Percentiles rank a stretch among this genome's conserved stretches.
These are phyloP conservation scores for Tineola bisselliella DNA, from an alignment of 2,888 invertebrate genomes.

Conservation along the genomic window DNA sequence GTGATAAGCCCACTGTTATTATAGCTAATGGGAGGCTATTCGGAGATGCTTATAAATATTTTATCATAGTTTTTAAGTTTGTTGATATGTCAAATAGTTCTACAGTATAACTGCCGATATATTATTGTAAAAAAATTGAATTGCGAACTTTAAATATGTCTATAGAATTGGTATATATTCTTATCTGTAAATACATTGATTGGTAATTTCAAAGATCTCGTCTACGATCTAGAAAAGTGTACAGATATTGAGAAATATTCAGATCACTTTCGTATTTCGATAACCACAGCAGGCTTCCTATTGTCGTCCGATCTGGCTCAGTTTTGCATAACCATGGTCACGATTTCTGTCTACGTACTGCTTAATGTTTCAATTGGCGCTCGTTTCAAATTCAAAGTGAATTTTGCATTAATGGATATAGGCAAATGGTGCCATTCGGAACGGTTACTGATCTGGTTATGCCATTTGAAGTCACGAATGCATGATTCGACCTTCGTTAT, in stretches of 20 bases:
- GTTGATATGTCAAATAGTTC: too few species aligned
- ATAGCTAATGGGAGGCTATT: too few species aligned
- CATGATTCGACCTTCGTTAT: constrained; percentile 43
- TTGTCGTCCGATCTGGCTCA: constrained; percentile 30
- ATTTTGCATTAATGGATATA: constrained; percentile 31
- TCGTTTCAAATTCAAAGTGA: constrained; percentile 38
- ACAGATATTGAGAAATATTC: constrained; percentile 23
- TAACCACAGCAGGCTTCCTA: constrained; percentile 35
- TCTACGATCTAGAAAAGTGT: constrained; percentile 17
- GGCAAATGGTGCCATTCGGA: constrained; percentile 41
- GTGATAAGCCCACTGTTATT: too few species aligned
- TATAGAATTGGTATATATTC: too few species aligned
- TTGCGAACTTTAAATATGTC: too few species aligned
- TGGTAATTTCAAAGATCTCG: background rate
- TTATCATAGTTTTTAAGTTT: too few species aligned
- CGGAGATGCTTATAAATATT: too few species aligned
- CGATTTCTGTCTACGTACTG: constrained; percentile 37
- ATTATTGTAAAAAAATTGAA: too few species aligned
- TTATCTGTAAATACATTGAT: background rate
- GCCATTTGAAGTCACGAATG: constrained; percentile 39
- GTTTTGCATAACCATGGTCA: constrained; percentile 56
- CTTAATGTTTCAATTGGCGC: constrained; percentile 45
- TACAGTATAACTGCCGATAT: too few species aligned
- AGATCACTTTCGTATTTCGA: constrained; percentile 31
- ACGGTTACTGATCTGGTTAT: constrained; percentile 46